phyloP scores from a whole-genome alignment of 2,113 vertebrate species.

The Nothoprocta pentlandii region DNA sequence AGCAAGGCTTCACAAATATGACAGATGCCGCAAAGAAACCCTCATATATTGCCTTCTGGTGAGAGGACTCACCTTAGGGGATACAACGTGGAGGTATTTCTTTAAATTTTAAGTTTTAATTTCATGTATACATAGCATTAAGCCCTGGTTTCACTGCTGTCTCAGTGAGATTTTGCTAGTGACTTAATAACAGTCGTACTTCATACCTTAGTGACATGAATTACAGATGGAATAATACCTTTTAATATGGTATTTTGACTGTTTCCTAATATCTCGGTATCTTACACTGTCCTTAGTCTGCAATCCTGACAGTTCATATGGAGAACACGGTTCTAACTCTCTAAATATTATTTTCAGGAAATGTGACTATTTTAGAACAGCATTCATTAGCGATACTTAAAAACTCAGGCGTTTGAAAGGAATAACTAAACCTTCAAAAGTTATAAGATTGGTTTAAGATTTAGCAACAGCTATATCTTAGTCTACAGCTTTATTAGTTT shows the following conservation, averaged over 20 bases:
- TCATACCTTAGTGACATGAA: not conserved
- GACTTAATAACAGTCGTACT: not conserved
- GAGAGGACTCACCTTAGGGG: not conserved
- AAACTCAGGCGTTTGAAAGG: not conserved
- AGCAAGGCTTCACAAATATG: not conserved
- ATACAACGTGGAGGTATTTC: not conserved
- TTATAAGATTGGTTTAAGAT: conserved; percentile 34
- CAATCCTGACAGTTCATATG: not conserved
- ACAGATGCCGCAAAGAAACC: not conserved
- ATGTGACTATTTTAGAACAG: conserved; percentile 13
- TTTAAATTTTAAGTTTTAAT: not conserved
- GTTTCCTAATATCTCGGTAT: not conserved
- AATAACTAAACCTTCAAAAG: conserved; percentile 19
- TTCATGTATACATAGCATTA: not conserved
- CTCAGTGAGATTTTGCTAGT: not conserved
- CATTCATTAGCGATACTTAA: not conserved
- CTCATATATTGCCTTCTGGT: not conserved
- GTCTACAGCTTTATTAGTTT: conserved; percentile 58
- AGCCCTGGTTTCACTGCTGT: not conserved
- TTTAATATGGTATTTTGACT: not conserved
- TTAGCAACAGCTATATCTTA: conserved; percentile 5
- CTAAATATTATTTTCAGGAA: not conserved
- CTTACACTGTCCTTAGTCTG: not conserved
- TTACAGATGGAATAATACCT: not conserved
- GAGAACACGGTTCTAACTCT: conserved; percentile 12